These are phyloP conservation scores for Sphecodes monilicornis DNA, from an alignment of 2,888 invertebrate species.

Conservation along the genomic window DNA sequence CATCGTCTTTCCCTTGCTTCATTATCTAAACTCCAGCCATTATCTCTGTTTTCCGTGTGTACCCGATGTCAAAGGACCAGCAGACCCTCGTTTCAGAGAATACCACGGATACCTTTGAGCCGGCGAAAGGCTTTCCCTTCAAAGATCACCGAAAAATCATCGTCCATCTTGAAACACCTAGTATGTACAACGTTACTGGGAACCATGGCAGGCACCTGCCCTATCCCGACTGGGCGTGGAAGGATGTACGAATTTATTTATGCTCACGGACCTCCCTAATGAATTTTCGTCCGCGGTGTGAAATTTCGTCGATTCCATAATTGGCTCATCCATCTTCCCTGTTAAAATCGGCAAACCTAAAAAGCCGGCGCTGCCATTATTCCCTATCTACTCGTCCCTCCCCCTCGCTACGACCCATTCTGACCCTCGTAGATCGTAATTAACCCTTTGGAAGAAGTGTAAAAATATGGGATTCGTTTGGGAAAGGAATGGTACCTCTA, in stretches of 20 bases:
- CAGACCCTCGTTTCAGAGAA: constrained; percentile 37
- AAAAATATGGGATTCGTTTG: constrained; percentile 46
- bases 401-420: constrained; percentile 34
- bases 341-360: constrained; percentile 62
- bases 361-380: constrained; percentile 51
- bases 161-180: constrained; percentile 50
- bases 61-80: constrained; percentile 52
- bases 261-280: constrained; percentile 75
- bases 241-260: constrained; percentile 74
- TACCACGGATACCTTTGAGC: constrained; percentile 48
- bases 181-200: constrained; percentile 13
- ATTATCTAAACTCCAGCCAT: constrained; percentile 51
- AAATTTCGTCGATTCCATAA: constrained; percentile 80
- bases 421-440: constrained; percentile 61
- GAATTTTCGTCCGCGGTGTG: constrained; percentile 78
- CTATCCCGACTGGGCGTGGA: constrained; percentile 69
- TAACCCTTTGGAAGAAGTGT: constrained; percentile 66
- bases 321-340: constrained; percentile 77
- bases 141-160: constrained; percentile 52
- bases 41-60: constrained; percentile 35
- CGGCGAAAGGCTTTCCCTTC: constrained; percentile 50
- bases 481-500: constrained; percentile 8
- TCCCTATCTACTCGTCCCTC: constrained; percentile 32
- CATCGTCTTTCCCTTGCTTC: constrained; percentile 32
- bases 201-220: constrained; percentile 68